These are phyloP conservation scores for Lampris incognitus DNA, from an alignment of 2,113 vertebrate genomes.

Conservation along the genomic window DNA sequence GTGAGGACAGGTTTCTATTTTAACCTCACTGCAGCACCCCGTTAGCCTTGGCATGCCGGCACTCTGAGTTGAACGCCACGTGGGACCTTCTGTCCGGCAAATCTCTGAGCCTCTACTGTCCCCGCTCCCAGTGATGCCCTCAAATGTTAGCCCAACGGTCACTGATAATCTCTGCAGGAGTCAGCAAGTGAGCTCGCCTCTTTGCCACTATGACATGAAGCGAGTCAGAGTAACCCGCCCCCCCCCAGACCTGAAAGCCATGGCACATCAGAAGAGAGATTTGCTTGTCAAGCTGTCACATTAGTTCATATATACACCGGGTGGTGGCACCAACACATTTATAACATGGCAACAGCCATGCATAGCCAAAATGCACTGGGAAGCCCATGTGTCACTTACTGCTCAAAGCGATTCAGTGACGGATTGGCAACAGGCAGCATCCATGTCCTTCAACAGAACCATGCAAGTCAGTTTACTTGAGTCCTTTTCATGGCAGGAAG, in stretches of 20 bases:
- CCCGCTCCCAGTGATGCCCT: constrained; percentile 49
- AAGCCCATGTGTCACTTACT: constrained; percentile 18
- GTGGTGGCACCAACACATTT: constrained; percentile 24
- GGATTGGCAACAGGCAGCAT: constrained; percentile 2
- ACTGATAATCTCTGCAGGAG: constrained; percentile 48
- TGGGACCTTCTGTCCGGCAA: constrained; percentile 72
- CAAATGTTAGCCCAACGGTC: constrained; percentile 61
- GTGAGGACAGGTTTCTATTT: constrained; percentile 27
- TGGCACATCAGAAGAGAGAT: constrained; percentile 53
- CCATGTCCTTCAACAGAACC: constrained; percentile 13
- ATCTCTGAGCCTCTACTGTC: constrained; percentile 69
- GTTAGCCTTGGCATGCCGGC: constrained; percentile 36
- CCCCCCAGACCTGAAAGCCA: constrained; percentile 17
- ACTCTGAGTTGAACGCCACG: constrained; percentile 50
- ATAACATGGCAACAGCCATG: constrained; percentile 29
- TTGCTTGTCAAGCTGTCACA: constrained; percentile 61
- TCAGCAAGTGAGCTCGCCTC: constrained; percentile 12
- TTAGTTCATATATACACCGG: constrained; percentile 21
- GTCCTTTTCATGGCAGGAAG: constrained; percentile 43
- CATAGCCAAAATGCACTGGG: constrained; percentile 12
- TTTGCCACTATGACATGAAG: constrained; percentile 44
- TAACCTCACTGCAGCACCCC: constrained; percentile 36
- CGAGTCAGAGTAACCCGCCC: constrained; percentile 27
- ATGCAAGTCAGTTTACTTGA: constrained; percentile 4
- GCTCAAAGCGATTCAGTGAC: constrained; percentile 7